Conservation (phyloP, 2,888 invertebrate species). For the Scaptomyza parva region DNA sequence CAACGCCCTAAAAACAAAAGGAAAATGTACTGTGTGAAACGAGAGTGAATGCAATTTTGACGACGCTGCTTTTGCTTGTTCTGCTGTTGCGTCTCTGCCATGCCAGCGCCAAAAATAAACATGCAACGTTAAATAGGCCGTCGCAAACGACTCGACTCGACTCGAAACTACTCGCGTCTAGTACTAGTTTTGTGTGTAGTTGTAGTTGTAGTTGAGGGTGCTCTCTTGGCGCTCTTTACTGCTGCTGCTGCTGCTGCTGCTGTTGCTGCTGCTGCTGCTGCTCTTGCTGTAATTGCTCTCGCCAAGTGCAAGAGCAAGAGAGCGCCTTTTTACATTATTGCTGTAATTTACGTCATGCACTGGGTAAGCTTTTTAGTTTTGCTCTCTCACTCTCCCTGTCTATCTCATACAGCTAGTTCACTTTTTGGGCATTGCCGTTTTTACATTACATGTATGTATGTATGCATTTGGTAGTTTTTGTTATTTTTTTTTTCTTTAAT, state of each 20-base stretch:
- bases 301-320: conserved; percentile 78
- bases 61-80: conserved; percentile 34
- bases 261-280: conserved; percentile 2
- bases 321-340: conserved; percentile 34
- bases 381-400: not conserved
- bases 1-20: conserved; percentile 74
- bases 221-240: conserved; percentile 24
- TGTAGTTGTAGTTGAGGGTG: conserved; percentile 26
- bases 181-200: conserved; percentile 24
- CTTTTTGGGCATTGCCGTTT: conserved; percentile 22
- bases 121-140: conserved; percentile 77
- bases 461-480: conserved; percentile 11
- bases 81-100: conserved; percentile 34
- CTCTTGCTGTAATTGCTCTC: no score
- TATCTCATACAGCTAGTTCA: conserved; percentile 1
- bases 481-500: conserved; percentile 6
- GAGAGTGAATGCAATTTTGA: conserved; percentile 75
- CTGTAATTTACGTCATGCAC: conserved; percentile 62
- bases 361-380: conserved; percentile 26
- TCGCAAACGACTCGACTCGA: conserved; percentile 32
- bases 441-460: conserved; percentile 5
- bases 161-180: conserved; percentile 5
- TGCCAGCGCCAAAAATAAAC: conserved; percentile 74
- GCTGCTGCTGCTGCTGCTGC: conserved; percentile 5
- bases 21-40: conserved; percentile 47